Percentiles rank a stretch among this genome's conserved stretches.
Evolutionary conservation across 2,797 vertebrate genomes (phyloP).

Genomic region (Sebastes nivosus): DNA sequence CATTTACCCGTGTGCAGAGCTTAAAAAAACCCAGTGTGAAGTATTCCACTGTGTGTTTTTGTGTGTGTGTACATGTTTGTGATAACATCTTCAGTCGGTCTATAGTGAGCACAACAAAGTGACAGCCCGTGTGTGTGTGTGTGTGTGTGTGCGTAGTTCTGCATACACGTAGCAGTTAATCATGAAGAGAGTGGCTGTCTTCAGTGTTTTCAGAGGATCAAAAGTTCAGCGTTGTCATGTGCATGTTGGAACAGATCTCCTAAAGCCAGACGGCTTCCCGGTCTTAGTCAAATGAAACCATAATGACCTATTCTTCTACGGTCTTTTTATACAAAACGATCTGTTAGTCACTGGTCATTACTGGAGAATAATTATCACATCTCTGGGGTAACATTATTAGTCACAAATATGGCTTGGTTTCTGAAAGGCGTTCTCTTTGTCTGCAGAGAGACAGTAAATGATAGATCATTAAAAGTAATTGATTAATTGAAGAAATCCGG

Average conservation of each 20-base stretch:
- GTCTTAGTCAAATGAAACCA: constrained; percentile 14
- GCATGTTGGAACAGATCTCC: constrained; percentile 47
- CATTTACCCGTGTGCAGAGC: constrained; percentile 28
- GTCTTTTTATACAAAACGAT: background rate
- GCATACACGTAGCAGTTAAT: background rate
- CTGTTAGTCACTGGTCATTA: constrained; percentile 6
- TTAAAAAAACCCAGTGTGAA: constrained; percentile 23
- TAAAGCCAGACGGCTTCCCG: constrained; percentile 4
- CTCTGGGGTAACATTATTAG: background rate
- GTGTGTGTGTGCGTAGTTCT: background rate
- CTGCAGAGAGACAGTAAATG: background rate
- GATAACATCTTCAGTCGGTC: constrained; percentile 19
- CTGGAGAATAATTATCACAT: constrained; percentile 16
- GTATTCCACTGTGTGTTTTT: background rate
- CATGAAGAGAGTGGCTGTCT: constrained; percentile 19
- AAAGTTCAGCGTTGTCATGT: constrained; percentile 54
- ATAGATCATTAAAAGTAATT: background rate
- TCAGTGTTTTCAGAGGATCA: constrained; percentile 55
- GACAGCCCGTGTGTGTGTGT: constrained; percentile 13
- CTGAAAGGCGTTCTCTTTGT: background rate
- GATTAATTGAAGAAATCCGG: background rate
- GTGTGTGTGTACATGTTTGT: background rate
- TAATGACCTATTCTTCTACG: constrained; percentile 11
- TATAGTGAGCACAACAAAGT: constrained; percentile 21
- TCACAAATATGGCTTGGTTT: background rate